phyloP scores from a whole-genome alignment of 2,888 invertebrate species.

The Patella caerulea region DNA sequence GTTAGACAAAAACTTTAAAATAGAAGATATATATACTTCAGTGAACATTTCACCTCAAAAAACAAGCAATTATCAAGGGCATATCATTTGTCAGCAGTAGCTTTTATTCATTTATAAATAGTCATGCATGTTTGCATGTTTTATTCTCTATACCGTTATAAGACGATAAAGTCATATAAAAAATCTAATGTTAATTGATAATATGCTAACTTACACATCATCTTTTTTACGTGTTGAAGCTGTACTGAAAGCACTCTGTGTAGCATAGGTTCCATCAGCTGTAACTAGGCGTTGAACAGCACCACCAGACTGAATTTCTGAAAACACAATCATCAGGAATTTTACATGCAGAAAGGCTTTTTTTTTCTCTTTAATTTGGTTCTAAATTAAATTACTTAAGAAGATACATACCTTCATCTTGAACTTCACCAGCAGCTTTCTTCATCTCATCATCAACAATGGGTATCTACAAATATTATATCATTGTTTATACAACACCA shows the following conservation, averaged over 20 bases:
- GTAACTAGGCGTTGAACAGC: slow-evolving; percentile 84
- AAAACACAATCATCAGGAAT: slow-evolving; percentile 8
- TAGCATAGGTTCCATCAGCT: slow-evolving; percentile 98
- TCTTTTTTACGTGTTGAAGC: slow-evolving; percentile 61
- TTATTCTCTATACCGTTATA: no score
- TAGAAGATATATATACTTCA: no score
- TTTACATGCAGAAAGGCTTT: background rate
- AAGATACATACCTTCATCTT: slow-evolving; percentile 62
- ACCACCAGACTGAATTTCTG: slow-evolving; percentile 58
- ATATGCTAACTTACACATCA: slow-evolving; percentile 52
- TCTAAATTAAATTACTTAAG: slow-evolving; percentile 5
- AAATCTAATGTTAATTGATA: no score
- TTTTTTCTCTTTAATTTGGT: background rate
- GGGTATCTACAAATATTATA: slow-evolving; percentile 72
- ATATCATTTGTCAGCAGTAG: no score
- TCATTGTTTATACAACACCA: background rate
- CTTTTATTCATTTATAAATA: no score
- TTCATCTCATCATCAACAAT: slow-evolving; percentile 78
- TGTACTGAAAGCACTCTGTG: slow-evolving; percentile 95
- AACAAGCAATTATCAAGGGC: no score
- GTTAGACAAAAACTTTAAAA: background rate
- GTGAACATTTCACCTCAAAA: no score
- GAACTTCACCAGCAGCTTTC: slow-evolving; percentile 80
- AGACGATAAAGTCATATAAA: no score
- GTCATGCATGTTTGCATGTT: no score